These are phyloP conservation scores for Brachyptera putata DNA, from an alignment of 2,888 invertebrate genomes.

Conservation along the genomic window DNA sequence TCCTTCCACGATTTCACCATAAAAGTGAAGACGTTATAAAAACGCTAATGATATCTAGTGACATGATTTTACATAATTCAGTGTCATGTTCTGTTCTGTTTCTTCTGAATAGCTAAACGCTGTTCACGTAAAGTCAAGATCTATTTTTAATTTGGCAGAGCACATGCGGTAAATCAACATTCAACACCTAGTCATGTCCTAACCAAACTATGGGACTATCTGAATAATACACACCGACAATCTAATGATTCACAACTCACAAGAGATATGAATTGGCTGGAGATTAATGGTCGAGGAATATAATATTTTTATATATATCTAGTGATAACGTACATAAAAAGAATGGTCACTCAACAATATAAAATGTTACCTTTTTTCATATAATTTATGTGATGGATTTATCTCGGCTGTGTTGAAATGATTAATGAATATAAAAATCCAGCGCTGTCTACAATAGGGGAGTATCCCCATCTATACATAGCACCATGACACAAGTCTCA, in stretches of 20 bases:
- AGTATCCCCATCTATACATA: neutral
- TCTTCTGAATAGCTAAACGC: no score
- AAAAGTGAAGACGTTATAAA: no score
- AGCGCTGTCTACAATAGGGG: neutral
- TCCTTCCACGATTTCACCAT: no score
- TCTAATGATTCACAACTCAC: neutral
- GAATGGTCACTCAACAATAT: slow-evolving; percentile 3
- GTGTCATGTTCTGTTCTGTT: no score
- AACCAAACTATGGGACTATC: no score
- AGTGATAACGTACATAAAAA: neutral
- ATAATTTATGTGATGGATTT: slow-evolving; percentile 9
- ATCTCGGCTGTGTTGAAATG: neutral
- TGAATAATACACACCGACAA: neutral
- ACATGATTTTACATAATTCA: no score
- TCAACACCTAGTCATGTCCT: no score
- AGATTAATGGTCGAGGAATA: neutral
- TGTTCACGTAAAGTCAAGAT: no score
- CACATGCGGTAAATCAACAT: no score
- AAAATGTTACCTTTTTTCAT: neutral
- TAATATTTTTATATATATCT: neutral
- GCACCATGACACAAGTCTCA: no score
- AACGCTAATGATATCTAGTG: no score
- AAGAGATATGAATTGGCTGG: neutral
- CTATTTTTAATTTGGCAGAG: no score
- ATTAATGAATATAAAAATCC: slow-evolving; percentile 5